Evolutionary conservation across 1,140 invertebrate genomes (phyloP), one percentile per base, ranked within the genome.

Genomic region (Papilio machaon): DNA sequence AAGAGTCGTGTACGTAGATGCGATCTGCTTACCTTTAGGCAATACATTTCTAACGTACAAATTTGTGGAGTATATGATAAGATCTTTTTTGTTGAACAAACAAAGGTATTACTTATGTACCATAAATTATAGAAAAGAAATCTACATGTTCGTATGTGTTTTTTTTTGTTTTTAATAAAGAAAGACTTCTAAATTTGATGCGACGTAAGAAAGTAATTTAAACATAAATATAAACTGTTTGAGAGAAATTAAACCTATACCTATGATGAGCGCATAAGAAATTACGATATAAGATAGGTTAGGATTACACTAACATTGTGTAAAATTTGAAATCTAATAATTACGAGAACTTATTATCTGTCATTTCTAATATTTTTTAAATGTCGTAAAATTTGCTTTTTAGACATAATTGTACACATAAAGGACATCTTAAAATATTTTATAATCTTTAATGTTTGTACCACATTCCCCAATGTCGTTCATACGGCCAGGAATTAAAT

Each of bases 401-500:
- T 10, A 64, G 23, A 0, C 10, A 13, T 30, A 76, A 30, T 35
- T 17, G 49, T 52, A 11, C n/a, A 73, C 15, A 73, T 81, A 67
- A n/a, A 81, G 17, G 43, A 75, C 58, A 2, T 54, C 43, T 81
- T 17, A 46, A 43, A 23, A 64, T 79, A 35, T 81, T 58, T 23
- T 46, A 83, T 80, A 85, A 54, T 85, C 82, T 83, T 74, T 82
- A 73, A 35, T 35, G 23, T 15, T 19, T 23, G 38, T 67, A 76
- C 60, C 17, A 76, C 73, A 74, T 60, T 70, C 52, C 73, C 54
- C 30, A 49, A 80, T 73, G 85, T 75, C 75, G 79, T 82, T 76
- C 83, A 87, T 86, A 83, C 81, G 87, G 83, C 83, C 77, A 76
- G 80, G 86, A 83, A 90, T 90, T 85, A 85, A 88, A 88, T 90